phyloP scores from a whole-genome alignment of 2,888 invertebrate species.

The Eilema caniola region DNA sequence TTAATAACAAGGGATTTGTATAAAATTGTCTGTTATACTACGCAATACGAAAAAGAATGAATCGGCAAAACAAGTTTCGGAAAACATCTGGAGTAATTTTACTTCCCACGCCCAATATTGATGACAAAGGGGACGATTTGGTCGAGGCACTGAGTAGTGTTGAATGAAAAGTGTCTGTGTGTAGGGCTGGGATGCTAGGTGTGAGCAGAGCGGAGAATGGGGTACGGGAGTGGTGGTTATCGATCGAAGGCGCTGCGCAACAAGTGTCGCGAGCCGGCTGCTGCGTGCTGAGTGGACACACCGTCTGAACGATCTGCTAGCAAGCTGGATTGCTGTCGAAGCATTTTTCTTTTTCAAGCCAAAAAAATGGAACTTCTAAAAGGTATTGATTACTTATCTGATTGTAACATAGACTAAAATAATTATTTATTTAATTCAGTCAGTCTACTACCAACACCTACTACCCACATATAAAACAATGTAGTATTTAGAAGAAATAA shows the following conservation, averaged over 20 bases:
- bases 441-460: too few relatives aligned
- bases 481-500: too few relatives aligned
- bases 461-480: too few relatives aligned
- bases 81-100: conserved; percentile 29
- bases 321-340: conserved; percentile 1
- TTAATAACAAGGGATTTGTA: conserved; percentile 1
- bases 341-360: neutral
- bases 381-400: neutral
- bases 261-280: conserved; percentile 68
- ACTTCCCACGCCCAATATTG: conserved; percentile 36
- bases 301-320: conserved; percentile 16
- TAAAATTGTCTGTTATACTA: neutral
- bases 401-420: too few relatives aligned
- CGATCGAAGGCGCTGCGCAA: conserved; percentile 80
- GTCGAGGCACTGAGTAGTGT: conserved; percentile 39
- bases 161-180: conserved; percentile 58
- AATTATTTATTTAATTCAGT: too few relatives aligned
- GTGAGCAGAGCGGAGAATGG: conserved; percentile 46
- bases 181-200: conserved; percentile 29
- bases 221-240: conserved; percentile 60
- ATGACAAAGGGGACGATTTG: conserved; percentile 45
- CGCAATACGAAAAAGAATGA: too few relatives aligned
- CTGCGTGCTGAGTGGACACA: conserved; percentile 29
- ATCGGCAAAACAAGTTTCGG: conserved; percentile 16
- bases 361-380: neutral